Evolutionary conservation across 2,113 vertebrate genomes (phyloP).

Genomic region (Cariama cristata): DNA sequence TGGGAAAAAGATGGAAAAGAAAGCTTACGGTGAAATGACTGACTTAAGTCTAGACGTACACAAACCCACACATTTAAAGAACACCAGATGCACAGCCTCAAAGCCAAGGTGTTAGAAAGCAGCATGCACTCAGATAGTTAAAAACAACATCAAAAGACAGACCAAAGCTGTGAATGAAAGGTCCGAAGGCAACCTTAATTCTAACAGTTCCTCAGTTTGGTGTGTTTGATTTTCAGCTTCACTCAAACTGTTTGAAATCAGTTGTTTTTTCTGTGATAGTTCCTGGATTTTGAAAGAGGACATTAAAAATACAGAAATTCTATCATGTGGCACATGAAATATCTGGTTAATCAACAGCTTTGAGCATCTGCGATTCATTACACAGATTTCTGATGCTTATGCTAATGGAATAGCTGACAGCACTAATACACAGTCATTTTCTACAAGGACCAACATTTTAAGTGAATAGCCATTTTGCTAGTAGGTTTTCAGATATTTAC

Average conservation of each 20-base stretch:
- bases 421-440: neutral
- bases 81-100: neutral
- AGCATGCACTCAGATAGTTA: neutral
- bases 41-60: neutral
- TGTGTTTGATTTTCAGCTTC: neutral
- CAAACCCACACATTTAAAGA: neutral
- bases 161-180: neutral
- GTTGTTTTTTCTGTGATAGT: neutral
- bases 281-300: conserved; percentile 12
- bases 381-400: neutral
- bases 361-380: conserved; percentile 15
- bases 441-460: neutral
- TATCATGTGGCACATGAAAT: neutral
- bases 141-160: conserved; percentile 6
- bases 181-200: conserved; percentile 2
- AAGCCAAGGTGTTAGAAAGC: neutral
- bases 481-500: neutral
- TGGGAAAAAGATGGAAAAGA: neutral
- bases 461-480: neutral
- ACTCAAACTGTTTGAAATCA: neutral
- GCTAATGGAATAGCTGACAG: neutral
- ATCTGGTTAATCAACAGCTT: conserved; percentile 33
- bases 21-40: neutral
- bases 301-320: conserved; percentile 26
- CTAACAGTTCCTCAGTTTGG: neutral